Conservation (phyloP, 2,888 invertebrate genomes). For the Mimas tiliae region DNA sequence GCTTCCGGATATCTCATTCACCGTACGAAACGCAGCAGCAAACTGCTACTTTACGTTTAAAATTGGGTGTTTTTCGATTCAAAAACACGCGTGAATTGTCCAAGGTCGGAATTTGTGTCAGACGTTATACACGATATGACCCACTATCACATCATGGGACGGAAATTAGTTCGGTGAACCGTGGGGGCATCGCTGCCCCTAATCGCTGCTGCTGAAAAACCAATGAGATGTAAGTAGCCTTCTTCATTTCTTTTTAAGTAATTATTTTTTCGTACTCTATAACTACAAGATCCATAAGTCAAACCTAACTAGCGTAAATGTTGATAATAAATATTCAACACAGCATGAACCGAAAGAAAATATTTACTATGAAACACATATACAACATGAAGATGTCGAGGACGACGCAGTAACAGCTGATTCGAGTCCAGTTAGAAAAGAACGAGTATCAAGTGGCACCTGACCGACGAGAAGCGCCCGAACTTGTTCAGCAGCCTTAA, state of each 20-base stretch:
- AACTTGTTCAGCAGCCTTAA: slow-evolving; percentile 78
- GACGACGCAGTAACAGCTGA: slow-evolving; percentile 75
- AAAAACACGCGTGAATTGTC: no score
- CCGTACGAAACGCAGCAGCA: no score
- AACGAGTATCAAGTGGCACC: slow-evolving; percentile 81
- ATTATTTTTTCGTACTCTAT: neutral
- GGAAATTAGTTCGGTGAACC: neutral
- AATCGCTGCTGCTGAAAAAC: neutral
- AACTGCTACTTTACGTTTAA: no score
- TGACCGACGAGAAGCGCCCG: slow-evolving; percentile 78
- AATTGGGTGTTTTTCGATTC: no score
- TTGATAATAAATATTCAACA: neutral
- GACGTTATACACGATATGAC: no score
- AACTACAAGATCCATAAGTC: neutral
- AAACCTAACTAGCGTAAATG: neutral
- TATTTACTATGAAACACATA: slow-evolving; percentile 8
- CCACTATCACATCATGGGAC: neutral
- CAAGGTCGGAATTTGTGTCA: no score
- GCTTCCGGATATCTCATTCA: no score
- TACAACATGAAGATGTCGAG: slow-evolving; percentile 31
- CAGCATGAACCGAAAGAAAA: slow-evolving; percentile 2
- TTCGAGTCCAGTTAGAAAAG: slow-evolving; percentile 81
- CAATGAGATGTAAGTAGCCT: neutral
- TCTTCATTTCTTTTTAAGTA: neutral
- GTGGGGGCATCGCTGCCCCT: neutral